phyloP scores from a whole-genome alignment of 30 jellyfish, hydroid and myxozoan genomes.

The Cassiopea andromeda region DNA sequence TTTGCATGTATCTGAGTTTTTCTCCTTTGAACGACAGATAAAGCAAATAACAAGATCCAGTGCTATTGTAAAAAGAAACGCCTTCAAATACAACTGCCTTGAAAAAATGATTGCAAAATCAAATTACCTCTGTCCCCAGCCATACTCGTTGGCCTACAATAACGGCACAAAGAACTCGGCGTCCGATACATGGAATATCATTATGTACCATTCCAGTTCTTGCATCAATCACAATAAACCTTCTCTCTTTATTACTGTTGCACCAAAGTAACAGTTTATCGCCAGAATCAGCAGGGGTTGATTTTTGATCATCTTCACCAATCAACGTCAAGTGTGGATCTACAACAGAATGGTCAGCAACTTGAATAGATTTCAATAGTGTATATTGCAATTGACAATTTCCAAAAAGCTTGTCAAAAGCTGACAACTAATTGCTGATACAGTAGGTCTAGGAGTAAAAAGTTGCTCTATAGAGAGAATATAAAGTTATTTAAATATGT shows the following conservation, averaged over 20 bases:
- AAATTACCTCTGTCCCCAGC: slow-evolving; percentile 95
- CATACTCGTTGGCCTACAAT: slow-evolving; percentile 77
- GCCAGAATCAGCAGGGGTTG: neutral
- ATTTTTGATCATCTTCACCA: neutral
- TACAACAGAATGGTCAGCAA: neutral
- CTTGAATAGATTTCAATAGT: too few species aligned
- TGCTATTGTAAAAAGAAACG: too few species aligned
- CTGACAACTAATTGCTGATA: too few species aligned
- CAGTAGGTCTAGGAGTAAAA: too few species aligned
- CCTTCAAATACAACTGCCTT: too few species aligned
- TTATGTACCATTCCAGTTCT: slow-evolving; percentile 56
- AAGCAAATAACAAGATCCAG: too few species aligned
- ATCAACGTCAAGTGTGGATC: neutral
- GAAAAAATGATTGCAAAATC: neutral
- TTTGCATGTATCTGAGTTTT: too few species aligned
- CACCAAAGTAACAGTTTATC: slow-evolving; percentile 81
- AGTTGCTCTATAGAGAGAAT: too few species aligned
- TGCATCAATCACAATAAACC: slow-evolving; percentile 61
- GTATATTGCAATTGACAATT: too few species aligned
- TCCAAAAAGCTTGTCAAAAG: too few species aligned
- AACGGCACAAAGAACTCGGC: slow-evolving; percentile 89
- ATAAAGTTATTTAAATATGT: too few species aligned
- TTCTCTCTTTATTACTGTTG: slow-evolving; percentile 53
- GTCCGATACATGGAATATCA: slow-evolving; percentile 78
- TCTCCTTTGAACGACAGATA: too few species aligned